phyloP scores from a whole-genome alignment of 2,888 invertebrate species.

The Drymonia ruficornis region DNA sequence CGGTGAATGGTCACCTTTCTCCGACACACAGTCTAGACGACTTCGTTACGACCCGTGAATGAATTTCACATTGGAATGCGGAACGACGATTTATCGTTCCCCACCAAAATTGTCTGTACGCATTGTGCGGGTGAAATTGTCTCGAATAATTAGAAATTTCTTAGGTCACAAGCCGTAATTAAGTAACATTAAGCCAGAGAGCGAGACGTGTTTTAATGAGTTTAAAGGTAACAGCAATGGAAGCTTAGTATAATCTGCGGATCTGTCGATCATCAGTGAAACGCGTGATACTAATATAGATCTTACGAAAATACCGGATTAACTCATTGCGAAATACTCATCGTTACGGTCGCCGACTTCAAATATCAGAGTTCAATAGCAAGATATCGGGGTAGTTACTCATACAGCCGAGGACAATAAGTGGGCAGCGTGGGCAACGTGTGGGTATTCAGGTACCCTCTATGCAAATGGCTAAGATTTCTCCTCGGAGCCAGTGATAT shows the following conservation, averaged over 20 bases:
- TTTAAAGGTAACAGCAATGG: conserved; percentile 17
- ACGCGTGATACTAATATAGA: conserved; percentile 8
- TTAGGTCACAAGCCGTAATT: conserved; percentile 37
- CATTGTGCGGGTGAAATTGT: conserved; percentile 65
- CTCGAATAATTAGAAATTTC: conserved; percentile 62
- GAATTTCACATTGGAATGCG: conserved; percentile 81
- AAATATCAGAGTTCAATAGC: conserved; percentile 43
- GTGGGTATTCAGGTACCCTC: conserved; percentile 59
- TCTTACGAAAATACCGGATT: conserved; percentile 7
- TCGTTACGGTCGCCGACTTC: conserved; percentile 19
- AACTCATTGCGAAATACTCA: conserved; percentile 21
- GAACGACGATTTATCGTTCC: conserved; percentile 73
- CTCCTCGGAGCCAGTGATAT: conserved; percentile 47
- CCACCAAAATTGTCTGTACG: conserved; percentile 61
- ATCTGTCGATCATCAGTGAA: conserved; percentile 15
- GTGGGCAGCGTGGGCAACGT: conserved; percentile 52
- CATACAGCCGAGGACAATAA: conserved; percentile 46
- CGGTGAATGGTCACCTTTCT: conserved; percentile 84
- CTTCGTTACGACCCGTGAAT: conserved; percentile 77
- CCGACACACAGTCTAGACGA: conserved; percentile 82
- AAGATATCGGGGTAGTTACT: conserved; percentile 42
- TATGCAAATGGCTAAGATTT: conserved; percentile 64
- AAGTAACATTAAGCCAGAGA: conserved; percentile 24
- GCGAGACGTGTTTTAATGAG: conserved; percentile 25
- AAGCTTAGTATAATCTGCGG: conserved; percentile 3